These are phyloP conservation scores for Ypsolopha sequella DNA, from an alignment of 2,888 invertebrate species.

Conservation along the genomic window DNA sequence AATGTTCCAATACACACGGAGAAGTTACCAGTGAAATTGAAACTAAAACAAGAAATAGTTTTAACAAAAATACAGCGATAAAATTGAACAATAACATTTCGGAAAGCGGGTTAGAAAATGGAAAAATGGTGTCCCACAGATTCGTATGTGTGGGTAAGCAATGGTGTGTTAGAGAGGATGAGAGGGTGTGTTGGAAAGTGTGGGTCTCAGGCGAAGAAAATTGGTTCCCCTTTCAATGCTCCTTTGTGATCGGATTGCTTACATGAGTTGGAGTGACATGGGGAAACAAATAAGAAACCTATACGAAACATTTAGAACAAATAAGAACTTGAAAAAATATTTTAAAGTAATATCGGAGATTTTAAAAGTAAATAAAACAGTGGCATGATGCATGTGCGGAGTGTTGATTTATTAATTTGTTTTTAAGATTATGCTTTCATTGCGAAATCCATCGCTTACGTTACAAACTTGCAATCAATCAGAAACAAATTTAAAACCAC, in stretches of 20 bases:
- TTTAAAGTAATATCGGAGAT: too few relatives aligned
- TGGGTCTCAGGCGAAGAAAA: neutral
- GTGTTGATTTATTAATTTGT: too few relatives aligned
- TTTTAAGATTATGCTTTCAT: too few relatives aligned
- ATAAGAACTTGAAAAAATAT: too few relatives aligned
- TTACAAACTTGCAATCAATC: too few relatives aligned
- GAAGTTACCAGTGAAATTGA: too few relatives aligned
- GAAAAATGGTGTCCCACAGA: neutral
- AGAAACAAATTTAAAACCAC: too few relatives aligned
- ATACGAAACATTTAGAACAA: too few relatives aligned
- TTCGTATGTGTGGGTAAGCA: neutral
- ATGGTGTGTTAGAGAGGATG: neutral
- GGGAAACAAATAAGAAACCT: neutral
- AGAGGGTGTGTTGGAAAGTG: neutral
- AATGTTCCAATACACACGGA: too few relatives aligned
- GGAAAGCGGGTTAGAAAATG: neutral
- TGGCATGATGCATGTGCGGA: too few relatives aligned
- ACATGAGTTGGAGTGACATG: neutral
- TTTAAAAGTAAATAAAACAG: too few relatives aligned
- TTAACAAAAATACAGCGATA: neutral
- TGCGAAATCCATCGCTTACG: too few relatives aligned
- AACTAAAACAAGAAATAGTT: neutral
- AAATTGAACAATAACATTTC: conserved; percentile 1
- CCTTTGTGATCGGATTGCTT: neutral
- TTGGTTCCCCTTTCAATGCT: neutral